These are phyloP conservation scores for Amia ocellicauda DNA, from an alignment of 2,113 vertebrate genomes.

Conservation along the genomic window DNA sequence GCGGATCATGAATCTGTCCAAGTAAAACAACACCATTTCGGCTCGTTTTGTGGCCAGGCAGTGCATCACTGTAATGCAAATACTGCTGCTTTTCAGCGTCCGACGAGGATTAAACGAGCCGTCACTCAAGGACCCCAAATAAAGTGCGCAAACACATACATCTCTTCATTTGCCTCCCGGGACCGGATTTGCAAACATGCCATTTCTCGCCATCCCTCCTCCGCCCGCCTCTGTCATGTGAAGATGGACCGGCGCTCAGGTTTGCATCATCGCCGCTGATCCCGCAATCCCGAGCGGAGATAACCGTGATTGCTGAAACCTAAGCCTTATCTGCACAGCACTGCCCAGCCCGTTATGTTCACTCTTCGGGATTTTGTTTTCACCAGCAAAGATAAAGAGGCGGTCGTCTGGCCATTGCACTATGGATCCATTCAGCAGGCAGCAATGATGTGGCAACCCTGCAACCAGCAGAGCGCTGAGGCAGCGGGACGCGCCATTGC, in stretches of 20 bases:
- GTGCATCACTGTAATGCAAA: conserved; percentile 28
- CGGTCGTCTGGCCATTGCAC: background rate
- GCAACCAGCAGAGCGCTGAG: conserved; percentile 43
- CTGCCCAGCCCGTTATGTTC: background rate
- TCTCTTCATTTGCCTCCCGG: conserved; percentile 10
- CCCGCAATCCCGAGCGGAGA: conserved; percentile 14
- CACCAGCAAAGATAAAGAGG: background rate
- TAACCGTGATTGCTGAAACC: background rate
- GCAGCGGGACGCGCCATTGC: conserved; percentile 53
- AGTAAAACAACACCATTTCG: background rate
- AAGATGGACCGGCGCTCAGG: conserved; percentile 18
- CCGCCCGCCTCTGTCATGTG: conserved; percentile 27
- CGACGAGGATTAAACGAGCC: background rate
- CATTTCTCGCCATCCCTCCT: conserved; percentile 33
- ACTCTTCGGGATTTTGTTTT: background rate
- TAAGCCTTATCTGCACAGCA: background rate
- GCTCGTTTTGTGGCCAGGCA: conserved; percentile 40
- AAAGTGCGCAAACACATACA: background rate
- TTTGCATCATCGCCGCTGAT: conserved; percentile 28
- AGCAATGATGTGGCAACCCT: conserved; percentile 40
- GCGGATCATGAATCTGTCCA: background rate
- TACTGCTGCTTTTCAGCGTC: conserved; percentile 33
- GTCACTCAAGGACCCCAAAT: conserved; percentile 8
- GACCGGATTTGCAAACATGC: conserved; percentile 10
- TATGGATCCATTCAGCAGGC: conserved; percentile 34